Conservation (phyloP, 2,888 invertebrate species). For the Pheosia tremula region DNA sequence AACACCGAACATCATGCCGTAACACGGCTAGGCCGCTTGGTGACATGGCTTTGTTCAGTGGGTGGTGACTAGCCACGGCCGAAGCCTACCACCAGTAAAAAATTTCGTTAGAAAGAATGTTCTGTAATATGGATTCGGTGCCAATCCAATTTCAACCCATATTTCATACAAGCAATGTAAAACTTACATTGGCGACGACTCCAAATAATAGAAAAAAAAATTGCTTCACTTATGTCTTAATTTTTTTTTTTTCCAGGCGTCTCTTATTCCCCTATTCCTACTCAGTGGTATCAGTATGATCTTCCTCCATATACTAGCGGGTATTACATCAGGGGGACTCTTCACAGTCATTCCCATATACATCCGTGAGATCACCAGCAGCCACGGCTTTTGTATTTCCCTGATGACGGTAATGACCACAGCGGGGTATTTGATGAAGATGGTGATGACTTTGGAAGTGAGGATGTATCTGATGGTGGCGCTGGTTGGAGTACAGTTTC, state of each 20-base stretch:
- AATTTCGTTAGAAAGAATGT: no score
- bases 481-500: conserved; percentile 56
- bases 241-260: conserved; percentile 49
- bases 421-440: conserved; percentile 57
- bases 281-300: conserved; percentile 46
- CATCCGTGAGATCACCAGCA: conserved; percentile 55
- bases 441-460: conserved; percentile 50
- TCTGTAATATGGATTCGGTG: no score
- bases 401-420: conserved; percentile 59
- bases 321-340: conserved; percentile 60
- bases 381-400: conserved; percentile 49
- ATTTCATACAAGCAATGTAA: no score
- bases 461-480: conserved; percentile 59
- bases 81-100: no score
- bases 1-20: no score
- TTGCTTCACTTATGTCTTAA: no score
- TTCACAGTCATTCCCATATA: conserved; percentile 65
- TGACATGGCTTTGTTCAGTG: no score
- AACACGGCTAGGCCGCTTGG: no score
- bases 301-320: conserved; percentile 57
- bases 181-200: no score
- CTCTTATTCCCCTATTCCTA: conserved; percentile 62
- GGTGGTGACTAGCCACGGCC: no score
- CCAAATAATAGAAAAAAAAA: no score
- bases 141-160: no score